Base-by-base conservation (phyloP, 2,113 vertebrate genomes). In the Phylloscopus trochilus region DNA sequence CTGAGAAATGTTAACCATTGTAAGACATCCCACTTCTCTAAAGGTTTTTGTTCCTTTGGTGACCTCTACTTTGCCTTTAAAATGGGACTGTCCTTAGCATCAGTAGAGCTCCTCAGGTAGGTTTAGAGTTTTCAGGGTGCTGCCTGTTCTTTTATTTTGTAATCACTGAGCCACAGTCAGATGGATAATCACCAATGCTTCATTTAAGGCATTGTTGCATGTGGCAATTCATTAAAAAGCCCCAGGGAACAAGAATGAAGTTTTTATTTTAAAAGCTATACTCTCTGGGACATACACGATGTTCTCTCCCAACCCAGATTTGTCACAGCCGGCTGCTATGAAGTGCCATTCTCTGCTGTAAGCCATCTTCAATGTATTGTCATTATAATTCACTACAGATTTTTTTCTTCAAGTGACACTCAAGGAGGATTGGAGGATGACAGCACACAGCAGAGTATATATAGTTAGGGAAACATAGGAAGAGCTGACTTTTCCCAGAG, bases 241-340 rank as follows among this genome's bases (percentile, higher is more conserved):
- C 66, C 79, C 37, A 41, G 83, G 76, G 88, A 87, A 77, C 3
- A 5, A 52, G 72, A 83, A 92, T 46, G 62, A 93, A 72, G 39
- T 55, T 93, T 96, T 96, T 96, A 92, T 95, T 97, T 95, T 94
- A 93, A 96, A 95, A 92, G 82, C 87, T 81, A 13, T 86, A 85
- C 74, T 81, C 85, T 89, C 79, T 86, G 81, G 83, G 76, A 90
- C 85, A 84, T 86, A 86, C 75, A 86, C 92, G 94, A 44, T 87
- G 91, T 83, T 94, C 78, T 91, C 67, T 83, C 8, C 23, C 70
- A 95, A 78, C 47, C 52, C 49, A 68, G 83, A 93, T 96, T 96
- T 86, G 93, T 95, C 94, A 93, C 93, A 93, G 85, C 39, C 1
- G 1, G 64, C 85, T 94, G 90, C 93, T 78, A 18, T 74, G 53